These are phyloP conservation scores for Stictonetta naevosa DNA, from an alignment of 2,113 vertebrate species.

Conservation along the genomic window DNA sequence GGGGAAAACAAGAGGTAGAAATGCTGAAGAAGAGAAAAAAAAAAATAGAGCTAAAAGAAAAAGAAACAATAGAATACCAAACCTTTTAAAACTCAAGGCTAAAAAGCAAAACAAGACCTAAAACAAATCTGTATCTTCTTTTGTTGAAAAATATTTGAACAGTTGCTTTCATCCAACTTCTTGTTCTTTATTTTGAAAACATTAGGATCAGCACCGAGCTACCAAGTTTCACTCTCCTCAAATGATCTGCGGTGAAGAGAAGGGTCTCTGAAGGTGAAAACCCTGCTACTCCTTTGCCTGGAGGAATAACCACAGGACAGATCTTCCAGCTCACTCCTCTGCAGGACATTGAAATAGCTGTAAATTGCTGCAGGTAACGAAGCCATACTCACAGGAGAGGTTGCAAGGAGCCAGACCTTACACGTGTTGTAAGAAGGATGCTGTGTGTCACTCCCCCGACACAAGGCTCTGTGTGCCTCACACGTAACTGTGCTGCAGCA, in stretches of 20 bases:
- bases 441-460: not conserved
- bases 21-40: not conserved
- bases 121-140: not conserved
- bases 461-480: not conserved
- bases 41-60: not conserved
- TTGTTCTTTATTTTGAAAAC: not conserved
- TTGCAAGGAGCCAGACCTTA: not conserved
- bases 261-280: not conserved
- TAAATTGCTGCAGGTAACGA: not conserved
- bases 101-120: not conserved
- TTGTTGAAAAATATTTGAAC: not conserved
- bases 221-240: not conserved
- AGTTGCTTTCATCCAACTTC: not conserved
- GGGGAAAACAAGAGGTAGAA: not conserved
- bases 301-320: not conserved
- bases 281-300: not conserved
- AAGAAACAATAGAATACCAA: not conserved
- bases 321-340: not conserved
- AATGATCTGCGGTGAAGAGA: not conserved
- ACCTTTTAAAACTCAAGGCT: not conserved
- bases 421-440: not conserved
- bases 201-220: not conserved
- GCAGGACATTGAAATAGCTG: not conserved
- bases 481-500: rapidly evolving
- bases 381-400: not conserved